Conservation (phyloP, 2,797 vertebrate genomes). For the Adrianichthys oophorus region DNA sequence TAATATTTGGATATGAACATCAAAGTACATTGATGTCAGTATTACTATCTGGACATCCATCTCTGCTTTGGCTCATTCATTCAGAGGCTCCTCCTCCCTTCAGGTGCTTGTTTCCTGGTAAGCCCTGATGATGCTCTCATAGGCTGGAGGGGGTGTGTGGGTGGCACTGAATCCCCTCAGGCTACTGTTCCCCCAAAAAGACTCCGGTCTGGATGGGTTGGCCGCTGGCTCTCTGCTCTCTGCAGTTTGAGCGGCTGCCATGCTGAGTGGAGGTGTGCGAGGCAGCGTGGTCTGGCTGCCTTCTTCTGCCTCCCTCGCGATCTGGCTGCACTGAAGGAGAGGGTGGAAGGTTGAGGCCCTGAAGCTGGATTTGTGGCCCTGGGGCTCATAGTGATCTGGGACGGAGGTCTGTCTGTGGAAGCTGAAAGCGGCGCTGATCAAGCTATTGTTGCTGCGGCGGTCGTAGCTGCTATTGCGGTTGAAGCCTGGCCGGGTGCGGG, state of each 20-base stretch:
- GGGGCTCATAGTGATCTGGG: conserved; percentile 84
- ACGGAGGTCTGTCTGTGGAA: conserved; percentile 90
- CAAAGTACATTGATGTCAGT: conserved; percentile 19
- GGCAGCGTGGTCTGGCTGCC: conserved; percentile 87
- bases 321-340: conserved; percentile 90
- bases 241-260: conserved; percentile 58
- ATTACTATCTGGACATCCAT: conserved; percentile 33
- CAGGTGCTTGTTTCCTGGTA: conserved; percentile 82
- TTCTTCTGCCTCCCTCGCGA: conserved; percentile 86
- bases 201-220: conserved; percentile 79
- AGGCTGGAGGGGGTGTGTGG: conserved; percentile 90
- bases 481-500: conserved; percentile 82
- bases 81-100: conserved; percentile 27
- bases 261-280: conserved; percentile 72
- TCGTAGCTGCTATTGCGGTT: conserved; percentile 88
- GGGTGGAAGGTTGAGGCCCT: conserved; percentile 95
- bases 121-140: conserved; percentile 94
- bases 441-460: conserved; percentile 87
- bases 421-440: conserved; percentile 90
- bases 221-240: conserved; percentile 57
- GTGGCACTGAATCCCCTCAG: conserved; percentile 80
- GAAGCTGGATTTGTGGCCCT: conserved; percentile 92
- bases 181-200: conserved; percentile 88
- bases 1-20: conserved; percentile 19
- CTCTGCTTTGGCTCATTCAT: conserved; percentile 22